These are phyloP conservation scores for Pocillopora grandis DNA, from an alignment of 92 coral and sea anemone genomes.

Conservation along the genomic window DNA sequence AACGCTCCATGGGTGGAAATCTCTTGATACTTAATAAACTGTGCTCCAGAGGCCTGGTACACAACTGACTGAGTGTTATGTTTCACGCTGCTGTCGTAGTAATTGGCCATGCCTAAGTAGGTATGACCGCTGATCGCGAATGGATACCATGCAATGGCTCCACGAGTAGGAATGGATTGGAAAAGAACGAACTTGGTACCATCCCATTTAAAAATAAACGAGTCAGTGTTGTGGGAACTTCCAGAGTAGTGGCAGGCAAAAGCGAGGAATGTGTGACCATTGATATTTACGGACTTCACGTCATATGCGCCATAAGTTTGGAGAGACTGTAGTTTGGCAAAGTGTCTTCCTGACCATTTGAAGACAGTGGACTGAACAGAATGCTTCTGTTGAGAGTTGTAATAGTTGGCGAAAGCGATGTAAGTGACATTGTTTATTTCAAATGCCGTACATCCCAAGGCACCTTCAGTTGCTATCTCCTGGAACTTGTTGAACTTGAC, in stretches of 20 bases:
- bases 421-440: too few relatives aligned
- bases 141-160: too few relatives aligned
- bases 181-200: too few relatives aligned
- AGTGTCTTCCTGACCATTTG: slow-evolving; percentile 41
- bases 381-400: too few relatives aligned
- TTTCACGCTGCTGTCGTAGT: not conserved
- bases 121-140: not conserved
- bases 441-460: too few relatives aligned
- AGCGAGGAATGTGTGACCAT: too few relatives aligned
- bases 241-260: too few relatives aligned
- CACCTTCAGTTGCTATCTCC: not conserved
- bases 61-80: slow-evolving; percentile 30
- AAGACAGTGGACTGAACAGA: not conserved
- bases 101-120: slow-evolving; percentile 35
- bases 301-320: slow-evolving; percentile 26
- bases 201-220: too few relatives aligned
- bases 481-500: slow-evolving; percentile 28
- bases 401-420: too few relatives aligned
- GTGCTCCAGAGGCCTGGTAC: slow-evolving; percentile 53
- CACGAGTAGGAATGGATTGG: too few relatives aligned
- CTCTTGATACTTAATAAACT: slow-evolving; percentile 25
- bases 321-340: slow-evolving; percentile 21
- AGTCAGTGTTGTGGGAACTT: too few relatives aligned
- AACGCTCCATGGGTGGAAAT: too few relatives aligned
- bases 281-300: slow-evolving; percentile 22